phyloP scores from a whole-genome alignment of 53 echinoderm and acorn worm genomes.

The Paracentrotus lividus region DNA sequence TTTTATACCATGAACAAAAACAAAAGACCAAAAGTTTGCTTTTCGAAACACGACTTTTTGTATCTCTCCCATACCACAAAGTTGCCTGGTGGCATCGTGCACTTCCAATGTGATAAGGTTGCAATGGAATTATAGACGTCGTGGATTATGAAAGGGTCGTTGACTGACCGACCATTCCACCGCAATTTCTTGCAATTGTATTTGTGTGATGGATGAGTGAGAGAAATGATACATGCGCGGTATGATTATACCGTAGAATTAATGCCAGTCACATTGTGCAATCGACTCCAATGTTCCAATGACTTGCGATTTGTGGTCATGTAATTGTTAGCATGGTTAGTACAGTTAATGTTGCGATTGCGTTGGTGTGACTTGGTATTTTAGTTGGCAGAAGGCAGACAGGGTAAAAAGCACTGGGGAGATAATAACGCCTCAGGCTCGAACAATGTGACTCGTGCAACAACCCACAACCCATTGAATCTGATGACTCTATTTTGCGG shows the following conservation, averaged over 20 bases:
- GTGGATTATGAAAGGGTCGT: constrained; percentile 20
- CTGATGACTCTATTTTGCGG: constrained; percentile 9
- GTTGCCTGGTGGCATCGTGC: neutral
- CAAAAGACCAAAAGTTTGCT: neutral
- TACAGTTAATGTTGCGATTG: too few species aligned
- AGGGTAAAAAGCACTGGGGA: neutral
- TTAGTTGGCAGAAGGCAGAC: neutral
- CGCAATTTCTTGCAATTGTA: neutral
- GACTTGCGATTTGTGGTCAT: neutral
- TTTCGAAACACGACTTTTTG: neutral
- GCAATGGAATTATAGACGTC: neutral
- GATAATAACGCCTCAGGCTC: neutral
- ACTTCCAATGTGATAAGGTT: neutral
- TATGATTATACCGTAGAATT: neutral
- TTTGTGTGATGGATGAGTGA: constrained; percentile 19
- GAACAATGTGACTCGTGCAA: neutral
- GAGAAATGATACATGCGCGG: constrained; percentile 16
- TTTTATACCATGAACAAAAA: neutral
- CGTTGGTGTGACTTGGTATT: neutral
- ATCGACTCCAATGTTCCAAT: neutral
- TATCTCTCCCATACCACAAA: neutral
- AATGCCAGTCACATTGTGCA: neutral
- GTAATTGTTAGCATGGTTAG: too few species aligned
- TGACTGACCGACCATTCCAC: constrained; percentile 44
- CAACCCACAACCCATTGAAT: neutral